Percentiles rank a stretch among this genome's conserved stretches.
Evolutionary conservation across 2,113 vertebrate species (phyloP).

Genomic region (Dromas ardeola): DNA sequence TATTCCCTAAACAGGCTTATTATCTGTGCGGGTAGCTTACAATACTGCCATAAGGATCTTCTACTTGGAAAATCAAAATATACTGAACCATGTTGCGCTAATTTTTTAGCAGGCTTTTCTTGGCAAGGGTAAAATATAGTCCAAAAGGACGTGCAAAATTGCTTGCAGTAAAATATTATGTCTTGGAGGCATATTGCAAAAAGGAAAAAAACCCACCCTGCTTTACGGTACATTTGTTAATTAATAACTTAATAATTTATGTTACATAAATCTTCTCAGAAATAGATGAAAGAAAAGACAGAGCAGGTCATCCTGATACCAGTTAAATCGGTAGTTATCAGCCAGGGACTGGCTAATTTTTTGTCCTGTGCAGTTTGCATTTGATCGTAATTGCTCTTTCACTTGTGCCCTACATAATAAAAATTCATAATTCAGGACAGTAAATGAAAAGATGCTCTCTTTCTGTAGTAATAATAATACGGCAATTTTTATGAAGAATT

Average conservation of each 20-base stretch:
- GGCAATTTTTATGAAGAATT: conserved; percentile 9
- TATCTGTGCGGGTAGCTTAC: neutral
- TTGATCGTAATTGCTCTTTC: conserved; percentile 48
- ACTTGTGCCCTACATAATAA: conserved; percentile 45
- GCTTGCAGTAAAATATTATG: neutral
- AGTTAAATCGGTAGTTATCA: conserved; percentile 53
- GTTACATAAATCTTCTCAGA: conserved; percentile 39
- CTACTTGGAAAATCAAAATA: neutral
- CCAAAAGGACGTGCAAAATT: conserved; percentile 7
- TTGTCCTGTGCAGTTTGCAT: conserved; percentile 48
- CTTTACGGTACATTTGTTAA: conserved; percentile 40
- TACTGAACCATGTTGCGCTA: neutral
- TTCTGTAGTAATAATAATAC: conserved; percentile 10
- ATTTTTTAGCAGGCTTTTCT: neutral
- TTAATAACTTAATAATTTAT: conserved; percentile 59
- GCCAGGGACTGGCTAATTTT: conserved; percentile 46
- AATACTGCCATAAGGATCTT: neutral
- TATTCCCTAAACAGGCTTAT: neutral
- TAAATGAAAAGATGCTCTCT: conserved; percentile 32
- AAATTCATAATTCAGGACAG: conserved; percentile 7
- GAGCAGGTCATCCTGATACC: conserved; percentile 24
- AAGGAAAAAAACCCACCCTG: neutral
- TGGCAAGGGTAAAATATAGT: neutral
- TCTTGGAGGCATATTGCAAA: neutral
- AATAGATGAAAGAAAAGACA: conserved; percentile 13